Evolutionary conservation across 2,113 vertebrate genomes (phyloP).

Genomic region (Myxocyprinus asiaticus): DNA sequence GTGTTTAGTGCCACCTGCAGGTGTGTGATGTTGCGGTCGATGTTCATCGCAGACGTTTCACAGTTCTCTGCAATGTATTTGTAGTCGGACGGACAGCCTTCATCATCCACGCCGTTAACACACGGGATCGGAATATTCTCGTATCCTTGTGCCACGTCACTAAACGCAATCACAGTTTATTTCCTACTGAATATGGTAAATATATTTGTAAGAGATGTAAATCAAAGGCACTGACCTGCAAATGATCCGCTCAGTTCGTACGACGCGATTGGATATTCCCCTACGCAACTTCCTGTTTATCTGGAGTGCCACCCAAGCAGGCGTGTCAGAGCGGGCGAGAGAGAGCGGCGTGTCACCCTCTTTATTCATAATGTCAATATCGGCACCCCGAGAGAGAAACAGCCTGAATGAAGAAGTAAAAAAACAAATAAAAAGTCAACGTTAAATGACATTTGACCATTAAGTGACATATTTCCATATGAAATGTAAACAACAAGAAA

Average conservation of each 20-base stretch:
- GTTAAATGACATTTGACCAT: no score
- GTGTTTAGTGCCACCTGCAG: slow-evolving; percentile 77
- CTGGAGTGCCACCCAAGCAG: slow-evolving; percentile 88
- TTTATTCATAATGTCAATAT: slow-evolving; percentile 85
- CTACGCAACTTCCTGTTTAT: slow-evolving; percentile 88
- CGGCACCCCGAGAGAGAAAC: slow-evolving; percentile 87
- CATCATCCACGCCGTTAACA: slow-evolving; percentile 87
- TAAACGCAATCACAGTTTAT: slow-evolving; percentile 51
- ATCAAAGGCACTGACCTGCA: slow-evolving; percentile 73
- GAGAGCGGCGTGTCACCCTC: slow-evolving; percentile 88
- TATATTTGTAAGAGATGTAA: not conserved
- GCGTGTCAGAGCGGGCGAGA: slow-evolving; percentile 80
- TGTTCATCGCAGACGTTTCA: slow-evolving; percentile 92
- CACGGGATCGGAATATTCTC: slow-evolving; percentile 91
- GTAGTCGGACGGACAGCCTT: slow-evolving; percentile 87
- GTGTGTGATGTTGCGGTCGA: slow-evolving; percentile 92
- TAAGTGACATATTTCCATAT: no score
- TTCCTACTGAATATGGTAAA: not conserved
- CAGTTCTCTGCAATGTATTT: slow-evolving; percentile 93
- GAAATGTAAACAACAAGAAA: no score
- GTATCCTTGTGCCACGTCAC: slow-evolving; percentile 88
- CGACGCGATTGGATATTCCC: slow-evolving; percentile 81
- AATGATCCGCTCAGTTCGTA: slow-evolving; percentile 87
- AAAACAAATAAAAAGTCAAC: no score
- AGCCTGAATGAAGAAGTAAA: slow-evolving; percentile 72